phyloP scores from a whole-genome alignment of 2,888 invertebrate species.

The Brachynemurus nebulosus region DNA sequence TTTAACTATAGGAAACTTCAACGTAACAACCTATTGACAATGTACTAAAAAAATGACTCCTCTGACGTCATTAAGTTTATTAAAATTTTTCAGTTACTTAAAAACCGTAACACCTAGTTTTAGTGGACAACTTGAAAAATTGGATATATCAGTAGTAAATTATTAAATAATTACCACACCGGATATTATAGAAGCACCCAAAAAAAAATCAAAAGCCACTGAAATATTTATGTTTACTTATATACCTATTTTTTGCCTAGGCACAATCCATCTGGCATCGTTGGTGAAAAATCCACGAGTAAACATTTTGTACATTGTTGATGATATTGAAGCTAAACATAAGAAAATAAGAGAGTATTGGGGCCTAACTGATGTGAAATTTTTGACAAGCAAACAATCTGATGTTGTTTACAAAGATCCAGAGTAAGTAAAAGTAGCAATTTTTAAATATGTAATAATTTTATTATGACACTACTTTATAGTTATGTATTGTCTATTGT shows the following conservation, averaged over 20 bases:
- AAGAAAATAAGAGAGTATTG: constrained; percentile 35
- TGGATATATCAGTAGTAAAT: too few species aligned
- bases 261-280: constrained; percentile 41
- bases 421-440: constrained; percentile 29
- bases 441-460: neutral
- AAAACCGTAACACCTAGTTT: too few species aligned
- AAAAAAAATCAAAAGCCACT: neutral
- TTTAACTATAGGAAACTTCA: too few species aligned
- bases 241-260: constrained; percentile 13
- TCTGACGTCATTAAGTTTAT: too few species aligned
- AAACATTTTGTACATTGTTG: constrained; percentile 40
- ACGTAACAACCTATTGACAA: too few species aligned
- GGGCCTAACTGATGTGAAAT: constrained; percentile 33
- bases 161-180: neutral
- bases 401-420: constrained; percentile 38
- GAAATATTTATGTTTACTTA: neutral
- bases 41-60: too few species aligned
- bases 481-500: too few species aligned
- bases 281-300: constrained; percentile 35
- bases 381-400: constrained; percentile 36
- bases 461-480: too few species aligned
- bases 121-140: too few species aligned
- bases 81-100: too few species aligned
- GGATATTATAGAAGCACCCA: neutral
- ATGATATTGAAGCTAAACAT: constrained; percentile 35